Base-by-base conservation (phyloP, 2,113 vertebrate genomes). In the Uria lomvia region DNA sequence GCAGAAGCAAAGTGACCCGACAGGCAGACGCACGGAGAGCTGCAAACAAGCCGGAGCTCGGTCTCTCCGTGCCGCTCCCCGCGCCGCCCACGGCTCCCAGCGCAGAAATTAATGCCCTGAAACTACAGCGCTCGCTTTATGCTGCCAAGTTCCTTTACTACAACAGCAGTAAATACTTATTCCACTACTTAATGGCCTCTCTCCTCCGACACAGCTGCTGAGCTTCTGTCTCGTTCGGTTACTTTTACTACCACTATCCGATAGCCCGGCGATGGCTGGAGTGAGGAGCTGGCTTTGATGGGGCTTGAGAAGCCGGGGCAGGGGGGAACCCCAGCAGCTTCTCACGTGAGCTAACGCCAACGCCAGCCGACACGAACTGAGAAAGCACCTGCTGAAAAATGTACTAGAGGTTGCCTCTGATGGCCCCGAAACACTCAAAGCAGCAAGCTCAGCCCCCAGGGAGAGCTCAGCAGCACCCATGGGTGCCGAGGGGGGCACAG, bases 141-240 rank as follows among this genome's bases (percentile, higher is more conserved):
- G 68, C 89, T 45, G 72, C 68, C 2, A 6, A 80, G 59, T 21
- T 53, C 72, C 89, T 68, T 81, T 88, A 86, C 71, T 7, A 68
- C 66, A 93, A 38, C 79, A 78, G 95, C 95, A 89, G 90, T 96
- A 96, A 96, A 96, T 78, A 90, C 66, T 86, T 60, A 79, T 86
- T 86, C 88, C 55, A 55, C 80, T 84, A 38, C 66, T 94, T 88
- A 86, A 97, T 76, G 88, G 88, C 67, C 78, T 88, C 93, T 90
- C 66, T 84, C 72, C 76, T 68, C 87, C 10, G 36, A 49, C 87
- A 87, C 24, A 16, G 86, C 56, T 66, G 60, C 86, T 22, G 82
- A 82, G 90, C 72, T 21, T 30, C 81, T 49, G 82, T 66, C 78
- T 80, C 47, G 0, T 49, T 60, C 24, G 1, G 18, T 75, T 38